A percentile compares a stretch with the other conserved stretches of the same genome.
These are phyloP conservation scores for Chrysocyon brachyurus DNA, from an alignment of 2,797 vertebrate species.

Conservation along the genomic window DNA sequence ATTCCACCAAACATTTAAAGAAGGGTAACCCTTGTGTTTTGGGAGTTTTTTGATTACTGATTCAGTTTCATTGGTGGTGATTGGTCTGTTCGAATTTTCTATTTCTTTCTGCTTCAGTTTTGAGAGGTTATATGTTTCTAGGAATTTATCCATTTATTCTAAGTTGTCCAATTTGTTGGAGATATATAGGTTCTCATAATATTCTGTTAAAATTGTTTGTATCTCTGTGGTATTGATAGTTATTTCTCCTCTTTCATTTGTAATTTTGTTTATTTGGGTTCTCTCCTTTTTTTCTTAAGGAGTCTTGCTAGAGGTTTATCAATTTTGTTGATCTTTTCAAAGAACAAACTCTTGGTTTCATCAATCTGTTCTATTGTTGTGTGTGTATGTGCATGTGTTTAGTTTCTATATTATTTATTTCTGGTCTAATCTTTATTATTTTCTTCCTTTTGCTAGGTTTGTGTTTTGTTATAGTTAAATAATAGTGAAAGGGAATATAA, in stretches of 20 bases:
- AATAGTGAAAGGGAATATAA: no score
- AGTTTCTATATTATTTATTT: not conserved
- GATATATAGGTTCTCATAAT: not conserved
- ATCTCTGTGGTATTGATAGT: not conserved
- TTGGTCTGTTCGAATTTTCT: not conserved
- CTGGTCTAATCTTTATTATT: not conserved
- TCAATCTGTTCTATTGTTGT: not conserved
- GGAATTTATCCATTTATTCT: not conserved
- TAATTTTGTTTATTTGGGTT: not conserved
- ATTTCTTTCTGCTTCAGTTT: not conserved
- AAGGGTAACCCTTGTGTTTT: not conserved
- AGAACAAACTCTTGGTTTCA: not conserved
- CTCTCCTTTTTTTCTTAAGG: not conserved
- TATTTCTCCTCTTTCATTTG: not conserved
- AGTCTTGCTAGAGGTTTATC: not conserved
- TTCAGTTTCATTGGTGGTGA: not conserved
- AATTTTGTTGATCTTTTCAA: not conserved
- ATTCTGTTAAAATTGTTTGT: not conserved
- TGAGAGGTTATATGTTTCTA: not conserved
- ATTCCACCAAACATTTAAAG: no score
- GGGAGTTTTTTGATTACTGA: not conserved
- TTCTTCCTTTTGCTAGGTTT: not conserved
- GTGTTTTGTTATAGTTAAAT: conserved; percentile 21
- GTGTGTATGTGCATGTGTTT: not conserved
- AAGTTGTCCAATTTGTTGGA: not conserved